Percentiles rank a stretch among this genome's conserved stretches.
Conservation (phyloP, 1,140 invertebrate genomes). For the Cataglyphis hispanica region DNA sequence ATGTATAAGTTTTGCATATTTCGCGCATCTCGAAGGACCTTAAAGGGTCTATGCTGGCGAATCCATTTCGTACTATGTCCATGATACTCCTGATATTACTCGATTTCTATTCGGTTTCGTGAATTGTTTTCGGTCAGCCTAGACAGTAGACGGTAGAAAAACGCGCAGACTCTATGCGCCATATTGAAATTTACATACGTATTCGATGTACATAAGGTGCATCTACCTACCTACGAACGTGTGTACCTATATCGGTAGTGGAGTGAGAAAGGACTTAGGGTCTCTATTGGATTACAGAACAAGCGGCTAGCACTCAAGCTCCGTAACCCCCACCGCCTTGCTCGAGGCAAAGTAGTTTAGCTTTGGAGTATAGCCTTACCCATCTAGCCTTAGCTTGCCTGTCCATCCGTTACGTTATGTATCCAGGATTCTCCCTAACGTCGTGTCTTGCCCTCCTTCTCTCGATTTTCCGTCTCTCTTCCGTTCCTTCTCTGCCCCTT, state of each 20-base stretch:
- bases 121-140: constrained; percentile 64
- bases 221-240: constrained; percentile 28
- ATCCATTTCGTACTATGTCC: not conserved
- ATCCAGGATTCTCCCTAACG: constrained; percentile 74
- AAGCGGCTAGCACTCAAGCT: constrained; percentile 80
- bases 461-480: not conserved
- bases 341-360: constrained; percentile 80
- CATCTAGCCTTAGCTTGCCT: constrained; percentile 77
- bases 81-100: not conserved
- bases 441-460: constrained; percentile 10
- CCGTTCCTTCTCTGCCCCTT: not conserved
- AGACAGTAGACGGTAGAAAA: constrained; percentile 47
- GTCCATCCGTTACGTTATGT: constrained; percentile 80
- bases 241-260: constrained; percentile 67
- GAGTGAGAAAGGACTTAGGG: constrained; percentile 77
- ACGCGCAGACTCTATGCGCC: constrained; percentile 67
- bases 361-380: constrained; percentile 79
- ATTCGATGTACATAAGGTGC: constrained; percentile 52
- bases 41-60: not conserved
- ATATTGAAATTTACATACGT: constrained; percentile 80
- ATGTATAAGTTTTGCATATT: constrained; percentile 48
- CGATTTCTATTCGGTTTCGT: not conserved
- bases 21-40: not conserved
- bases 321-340: constrained; percentile 71
- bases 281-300: constrained; percentile 82